Conservation (phyloP, 2,113 vertebrate genomes). For the Nesogale talazaci region DNA sequence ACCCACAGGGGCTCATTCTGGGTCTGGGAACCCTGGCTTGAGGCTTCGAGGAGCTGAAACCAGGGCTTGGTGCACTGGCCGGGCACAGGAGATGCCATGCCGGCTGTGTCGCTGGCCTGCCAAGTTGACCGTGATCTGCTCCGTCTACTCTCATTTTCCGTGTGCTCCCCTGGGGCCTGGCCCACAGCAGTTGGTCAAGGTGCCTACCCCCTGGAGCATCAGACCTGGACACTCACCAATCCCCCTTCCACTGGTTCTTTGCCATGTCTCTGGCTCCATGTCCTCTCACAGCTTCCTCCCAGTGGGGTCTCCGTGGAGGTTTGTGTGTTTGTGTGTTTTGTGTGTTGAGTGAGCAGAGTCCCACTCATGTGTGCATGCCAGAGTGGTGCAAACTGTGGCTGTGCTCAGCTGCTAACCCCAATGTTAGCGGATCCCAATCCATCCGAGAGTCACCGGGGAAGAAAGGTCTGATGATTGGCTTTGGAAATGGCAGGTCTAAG, state of each 20-base stretch:
- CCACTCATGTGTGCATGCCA: not conserved
- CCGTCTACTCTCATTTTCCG: not conserved
- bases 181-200: not conserved
- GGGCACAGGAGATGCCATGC: not conserved
- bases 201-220: too few species aligned
- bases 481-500: not conserved
- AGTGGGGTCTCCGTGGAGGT: not conserved
- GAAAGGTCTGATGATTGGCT: not conserved
- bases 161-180: not conserved
- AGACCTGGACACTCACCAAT: too few species aligned
- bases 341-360: not conserved
- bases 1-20: not conserved
- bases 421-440: not conserved
- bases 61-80: not conserved
- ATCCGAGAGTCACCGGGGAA: not conserved
- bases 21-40: too few species aligned
- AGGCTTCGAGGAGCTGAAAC: not conserved
- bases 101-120: not conserved
- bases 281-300: not conserved
- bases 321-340: too few species aligned
- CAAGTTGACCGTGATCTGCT: fast-evolving
- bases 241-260: not conserved
- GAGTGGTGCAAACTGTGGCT: not conserved
- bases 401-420: not conserved
- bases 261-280: not conserved